phyloP scores from a whole-genome alignment of 1,140 invertebrate species.

The Liolophura sinensis region DNA sequence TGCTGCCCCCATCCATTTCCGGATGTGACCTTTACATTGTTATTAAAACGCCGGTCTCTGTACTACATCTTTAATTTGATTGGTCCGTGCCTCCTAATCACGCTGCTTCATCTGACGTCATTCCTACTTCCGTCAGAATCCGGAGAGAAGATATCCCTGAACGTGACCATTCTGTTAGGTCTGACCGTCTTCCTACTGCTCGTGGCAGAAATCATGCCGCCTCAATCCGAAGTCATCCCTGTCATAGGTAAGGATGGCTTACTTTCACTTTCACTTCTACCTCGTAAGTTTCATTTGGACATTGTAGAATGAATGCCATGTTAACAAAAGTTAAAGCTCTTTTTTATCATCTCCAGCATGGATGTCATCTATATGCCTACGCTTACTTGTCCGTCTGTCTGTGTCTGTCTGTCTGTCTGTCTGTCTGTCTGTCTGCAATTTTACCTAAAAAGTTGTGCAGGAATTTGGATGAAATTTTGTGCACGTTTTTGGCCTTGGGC shows the following conservation, averaged over 20 bases:
- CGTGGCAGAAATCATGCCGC: conserved; percentile 92
- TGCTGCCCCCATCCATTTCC: conserved; percentile 73
- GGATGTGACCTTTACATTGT: conserved; percentile 36
- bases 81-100: conserved; percentile 50
- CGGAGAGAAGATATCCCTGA: conserved; percentile 97
- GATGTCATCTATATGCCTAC: too few relatives aligned
- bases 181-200: conserved; percentile 65
- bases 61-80: conserved; percentile 52
- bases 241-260: conserved; percentile 58
- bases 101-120: conserved; percentile 94
- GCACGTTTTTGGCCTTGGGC: too few relatives aligned
- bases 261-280: too few relatives aligned
- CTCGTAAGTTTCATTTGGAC: too few relatives aligned
- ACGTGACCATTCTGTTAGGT: conserved; percentile 71
- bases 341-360: too few relatives aligned
- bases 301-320: too few relatives aligned
- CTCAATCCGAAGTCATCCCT: conserved; percentile 84
- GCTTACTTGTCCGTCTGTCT: too few relatives aligned
- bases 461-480: too few relatives aligned
- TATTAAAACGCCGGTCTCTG: conserved; percentile 38
- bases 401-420: too few relatives aligned
- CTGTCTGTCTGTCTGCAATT: too few relatives aligned
- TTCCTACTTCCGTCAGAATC: conserved; percentile 98
- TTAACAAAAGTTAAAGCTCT: too few relatives aligned
- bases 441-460: too few relatives aligned